These are phyloP conservation scores for Discoglossus pictus DNA, from an alignment of 2,797 vertebrate species.

Conservation along the genomic window DNA sequence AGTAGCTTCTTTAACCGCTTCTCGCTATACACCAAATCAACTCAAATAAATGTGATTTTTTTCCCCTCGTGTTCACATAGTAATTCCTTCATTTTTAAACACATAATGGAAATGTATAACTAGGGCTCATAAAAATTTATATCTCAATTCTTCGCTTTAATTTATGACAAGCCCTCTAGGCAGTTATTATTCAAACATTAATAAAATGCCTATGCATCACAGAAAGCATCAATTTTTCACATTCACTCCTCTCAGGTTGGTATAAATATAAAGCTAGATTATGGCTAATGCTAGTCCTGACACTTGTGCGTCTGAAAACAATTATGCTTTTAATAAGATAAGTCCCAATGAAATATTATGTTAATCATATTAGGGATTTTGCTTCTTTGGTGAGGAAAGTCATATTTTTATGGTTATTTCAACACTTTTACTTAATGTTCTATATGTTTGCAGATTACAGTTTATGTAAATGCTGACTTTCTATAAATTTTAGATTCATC, in stretches of 20 bases:
- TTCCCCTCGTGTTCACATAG: constrained; percentile 70
- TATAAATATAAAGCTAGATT: constrained; percentile 82
- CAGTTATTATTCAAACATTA: constrained; percentile 99
- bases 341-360: constrained; percentile 83
- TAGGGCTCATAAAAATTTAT: constrained; percentile 96
- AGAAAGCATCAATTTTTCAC: constrained; percentile 82
- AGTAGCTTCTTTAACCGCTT: constrained; percentile 57
- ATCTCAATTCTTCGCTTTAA: constrained; percentile 91
- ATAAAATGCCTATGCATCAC: constrained; percentile 95
- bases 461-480: constrained; percentile 93
- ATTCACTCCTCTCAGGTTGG: constrained; percentile 78
- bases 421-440: constrained; percentile 80
- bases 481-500: constrained; percentile 98
- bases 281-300: constrained; percentile 68
- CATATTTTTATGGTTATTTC: constrained; percentile 88
- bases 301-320: constrained; percentile 83
- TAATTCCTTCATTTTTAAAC: constrained; percentile 95
- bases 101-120: constrained; percentile 93
- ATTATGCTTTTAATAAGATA: constrained; percentile 87
- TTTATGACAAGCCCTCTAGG: constrained; percentile 91
- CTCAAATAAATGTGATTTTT: constrained; percentile 76
- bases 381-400: constrained; percentile 75
- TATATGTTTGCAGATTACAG: constrained; percentile 89
- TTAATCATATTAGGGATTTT: constrained; percentile 76
- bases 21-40: constrained; percentile 68